Base-by-base conservation (phyloP, 2,888 invertebrate species). In the Melikaiella ostensackeni region DNA sequence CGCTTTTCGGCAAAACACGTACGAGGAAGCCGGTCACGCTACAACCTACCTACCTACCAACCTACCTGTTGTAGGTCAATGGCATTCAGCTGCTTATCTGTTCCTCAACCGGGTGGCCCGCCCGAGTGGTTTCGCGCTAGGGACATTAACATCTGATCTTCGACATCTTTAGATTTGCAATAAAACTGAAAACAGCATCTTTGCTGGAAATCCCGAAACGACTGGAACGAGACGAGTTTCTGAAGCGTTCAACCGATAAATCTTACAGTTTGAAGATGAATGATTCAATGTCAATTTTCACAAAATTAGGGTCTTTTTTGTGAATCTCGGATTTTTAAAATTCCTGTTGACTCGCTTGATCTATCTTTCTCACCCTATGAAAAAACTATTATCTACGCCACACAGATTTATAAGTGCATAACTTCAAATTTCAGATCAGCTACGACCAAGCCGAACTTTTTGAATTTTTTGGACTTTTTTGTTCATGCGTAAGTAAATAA, bases 31-130 rank as follows among this genome's bases (percentile, higher is more conserved):
- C 87, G 87, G 88, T 85, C 84, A 84, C 77, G 77, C 76, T 74
- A 77, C 84, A 83, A 84, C 85, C 86, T 83, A 85, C 81, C 84
- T 79, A 83, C 84, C 85, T 84, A 85, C 81, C 85, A 83, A 84
- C 83, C 78, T 80, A 79, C 81, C 84, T 80, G 87, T 89, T 86
- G 87, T 90, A 81, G 90, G 91, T 90, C 89, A 91, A 91, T 90
- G 88, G 79, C 87, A 90, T 90, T 91, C 90, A 89, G 84, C 78
- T 83, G 84, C 83, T 77, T 78, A 83, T 80, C 80, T 80, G 81
- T 81, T 84, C 82, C 82, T 75, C 81, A 80, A 84, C 83, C 79
- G 81, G 81, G 81, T 84, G 84, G 85, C 84, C 87, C 87, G 75
- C 80, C 84, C 82, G 78, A 77, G 55, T 76, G 75, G 19, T 59